Evolutionary conservation across 2,888 invertebrate genomes (phyloP).

Genomic region (Phortica magna): DNA sequence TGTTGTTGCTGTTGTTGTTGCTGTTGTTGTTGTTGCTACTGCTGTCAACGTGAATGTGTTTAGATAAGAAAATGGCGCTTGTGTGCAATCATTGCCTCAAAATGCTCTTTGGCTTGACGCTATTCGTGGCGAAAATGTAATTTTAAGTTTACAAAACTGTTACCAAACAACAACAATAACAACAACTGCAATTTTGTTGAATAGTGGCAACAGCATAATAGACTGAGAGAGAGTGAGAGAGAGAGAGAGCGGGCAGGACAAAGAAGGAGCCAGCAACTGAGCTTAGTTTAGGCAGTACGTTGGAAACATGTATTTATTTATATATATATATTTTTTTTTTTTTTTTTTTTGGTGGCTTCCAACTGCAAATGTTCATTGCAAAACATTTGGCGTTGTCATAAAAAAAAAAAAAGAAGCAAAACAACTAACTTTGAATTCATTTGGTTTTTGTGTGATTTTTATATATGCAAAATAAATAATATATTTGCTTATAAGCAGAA

Average conservation of each 20-base stretch:
- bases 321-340: too few species aligned
- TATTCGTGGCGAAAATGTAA: slow-evolving; percentile 1
- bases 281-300: too few species aligned
- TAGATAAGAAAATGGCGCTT: slow-evolving; percentile 66
- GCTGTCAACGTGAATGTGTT: slow-evolving; percentile 56
- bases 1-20: too few species aligned
- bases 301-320: too few species aligned
- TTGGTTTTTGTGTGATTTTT: too few species aligned
- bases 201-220: background rate
- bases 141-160: slow-evolving; percentile 3
- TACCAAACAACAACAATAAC: background rate
- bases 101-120: slow-evolving; percentile 39
- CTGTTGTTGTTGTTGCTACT: background rate
- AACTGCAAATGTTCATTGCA: slow-evolving; percentile 1
- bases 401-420: too few species aligned
- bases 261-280: too few species aligned
- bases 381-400: background rate
- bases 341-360: background rate
- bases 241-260: too few species aligned
- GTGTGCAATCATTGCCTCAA: slow-evolving; percentile 38
- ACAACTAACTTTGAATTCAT: too few species aligned
- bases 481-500: too few species aligned
- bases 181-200: background rate
- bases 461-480: too few species aligned
- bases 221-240: background rate